A percentile compares a stretch with the other conserved stretches of the same genome.
These are phyloP conservation scores for Oncorhynchus nerka DNA, from an alignment of 2,113 vertebrate species.

Conservation along the genomic window DNA sequence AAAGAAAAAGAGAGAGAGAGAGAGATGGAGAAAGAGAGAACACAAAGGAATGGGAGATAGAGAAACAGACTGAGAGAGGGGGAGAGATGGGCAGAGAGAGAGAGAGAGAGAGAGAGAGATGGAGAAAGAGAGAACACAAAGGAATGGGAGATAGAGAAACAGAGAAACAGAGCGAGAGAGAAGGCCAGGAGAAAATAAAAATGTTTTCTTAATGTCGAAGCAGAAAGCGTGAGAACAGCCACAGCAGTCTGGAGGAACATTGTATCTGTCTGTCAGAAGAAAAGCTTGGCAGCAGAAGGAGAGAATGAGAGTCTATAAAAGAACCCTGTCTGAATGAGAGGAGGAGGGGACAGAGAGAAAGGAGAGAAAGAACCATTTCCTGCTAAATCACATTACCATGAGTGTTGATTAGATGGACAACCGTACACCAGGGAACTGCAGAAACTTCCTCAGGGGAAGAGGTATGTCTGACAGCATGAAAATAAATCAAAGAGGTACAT, in stretches of 20 bases:
- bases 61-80: constrained; percentile 40
- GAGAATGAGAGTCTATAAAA: constrained; percentile 46
- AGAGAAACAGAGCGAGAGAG: constrained; percentile 48
- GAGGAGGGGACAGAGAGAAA: constrained; percentile 41
- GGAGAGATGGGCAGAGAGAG: not conserved
- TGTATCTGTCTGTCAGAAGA: constrained; percentile 68
- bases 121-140: not conserved
- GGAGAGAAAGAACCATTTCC: constrained; percentile 59
- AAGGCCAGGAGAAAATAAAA: constrained; percentile 33
- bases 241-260: constrained; percentile 58
- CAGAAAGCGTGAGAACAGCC: constrained; percentile 70
- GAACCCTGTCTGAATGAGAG: constrained; percentile 26
- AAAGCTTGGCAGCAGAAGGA: constrained; percentile 59
- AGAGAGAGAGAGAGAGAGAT: not conserved
- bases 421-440: constrained; percentile 49
- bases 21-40: not conserved
- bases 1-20: not conserved
- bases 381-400: constrained; percentile 68
- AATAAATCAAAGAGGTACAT: constrained; percentile 35
- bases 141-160: constrained; percentile 38
- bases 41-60: constrained; percentile 29
- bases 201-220: constrained; percentile 36
- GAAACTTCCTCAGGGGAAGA: constrained; percentile 37
- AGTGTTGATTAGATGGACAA: constrained; percentile 62
- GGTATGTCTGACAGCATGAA: constrained; percentile 43